Base-by-base conservation (phyloP, 2,797 vertebrate species). In the Spinus olivaceus region DNA sequence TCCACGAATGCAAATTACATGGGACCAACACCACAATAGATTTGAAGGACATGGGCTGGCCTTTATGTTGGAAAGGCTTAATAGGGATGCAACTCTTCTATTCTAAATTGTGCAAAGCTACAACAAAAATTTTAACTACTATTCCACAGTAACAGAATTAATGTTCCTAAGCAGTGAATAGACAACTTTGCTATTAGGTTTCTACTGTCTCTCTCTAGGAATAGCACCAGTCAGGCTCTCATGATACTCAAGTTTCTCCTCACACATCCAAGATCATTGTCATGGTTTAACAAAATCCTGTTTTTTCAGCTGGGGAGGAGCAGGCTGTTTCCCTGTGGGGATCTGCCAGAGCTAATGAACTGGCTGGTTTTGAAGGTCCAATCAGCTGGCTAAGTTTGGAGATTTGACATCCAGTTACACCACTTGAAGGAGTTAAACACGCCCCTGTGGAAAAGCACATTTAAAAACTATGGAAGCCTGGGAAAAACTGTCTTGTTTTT, bases 391-490 rank as follows among this genome's bases (percentile, higher is more conserved):
- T 35, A 25, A 57, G 33, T 35, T 35, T 35, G 23, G 10, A 57
- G 56, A 57, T 25, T 18, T 12, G 33, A 35, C 33, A 18, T 7
- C 23, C 3, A 0, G 33, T 25, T 35, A 14, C 23, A 57, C 33
- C 56, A 57, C 56, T 5, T 35, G 33, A 57, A 35, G 33, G 56
- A 57, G 10, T 25, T 25, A 57, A 57, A 35, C 5, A 12, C 2
- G 10, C 23, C 10, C 23, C 15, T 35, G 33, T 25, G 23, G 23
- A 35, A 57, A 25, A 18, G 33, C 15, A 35, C 5, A 12, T 18
- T 35, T 57, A 18, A 35, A 25, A 57, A 18, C 0, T 0, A 57
- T 25, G 56, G 56, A 57, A 35, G 15, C 23, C 7, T 0, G 0
- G 5, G 23, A 35, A 57, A 25, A 57, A 57, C 54, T 25, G 9